Evolutionary conservation across 2,888 invertebrate genomes (phyloP).

Genomic region (Lepidochitona cinerea): DNA sequence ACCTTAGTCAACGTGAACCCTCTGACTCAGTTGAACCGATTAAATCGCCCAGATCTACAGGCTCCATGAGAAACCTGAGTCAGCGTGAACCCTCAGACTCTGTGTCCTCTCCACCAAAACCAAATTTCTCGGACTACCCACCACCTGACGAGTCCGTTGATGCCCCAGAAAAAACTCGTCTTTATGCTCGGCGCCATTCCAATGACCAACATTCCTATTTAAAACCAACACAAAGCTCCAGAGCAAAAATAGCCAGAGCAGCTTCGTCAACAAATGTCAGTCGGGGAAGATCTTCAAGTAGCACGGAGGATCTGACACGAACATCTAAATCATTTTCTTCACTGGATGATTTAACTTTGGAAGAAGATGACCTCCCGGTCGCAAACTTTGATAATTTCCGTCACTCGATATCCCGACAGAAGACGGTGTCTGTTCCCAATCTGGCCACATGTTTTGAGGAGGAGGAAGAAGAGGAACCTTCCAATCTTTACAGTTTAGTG

Average conservation of each 20-base stretch:
- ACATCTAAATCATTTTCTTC: not conserved
- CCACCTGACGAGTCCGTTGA: not conserved
- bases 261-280: slow-evolving; percentile 16
- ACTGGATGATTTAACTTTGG: not conserved
- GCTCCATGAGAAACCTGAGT: not conserved
- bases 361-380: not conserved
- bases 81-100: not conserved
- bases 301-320: not conserved
- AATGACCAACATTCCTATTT: slow-evolving; percentile 18
- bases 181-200: not conserved
- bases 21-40: too few relatives aligned
- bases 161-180: not conserved
- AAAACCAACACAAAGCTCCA: slow-evolving; percentile 34
- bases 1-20: too few relatives aligned
- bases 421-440: slow-evolving; percentile 5
- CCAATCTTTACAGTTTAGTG: slow-evolving; percentile 30
- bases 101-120: not conserved
- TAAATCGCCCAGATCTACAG: not conserved
- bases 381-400: not conserved
- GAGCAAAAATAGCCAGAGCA: slow-evolving; percentile 27
- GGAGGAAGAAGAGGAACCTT: slow-evolving; percentile 13
- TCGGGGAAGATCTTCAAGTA: not conserved
- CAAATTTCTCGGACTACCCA: not conserved
- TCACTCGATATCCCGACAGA: not conserved
- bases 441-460: slow-evolving; percentile 9